A percentile compares a stretch with the other conserved stretches of the same genome.
Conservation (phyloP, 2,797 vertebrate species). For the Amblyraja radiata region DNA sequence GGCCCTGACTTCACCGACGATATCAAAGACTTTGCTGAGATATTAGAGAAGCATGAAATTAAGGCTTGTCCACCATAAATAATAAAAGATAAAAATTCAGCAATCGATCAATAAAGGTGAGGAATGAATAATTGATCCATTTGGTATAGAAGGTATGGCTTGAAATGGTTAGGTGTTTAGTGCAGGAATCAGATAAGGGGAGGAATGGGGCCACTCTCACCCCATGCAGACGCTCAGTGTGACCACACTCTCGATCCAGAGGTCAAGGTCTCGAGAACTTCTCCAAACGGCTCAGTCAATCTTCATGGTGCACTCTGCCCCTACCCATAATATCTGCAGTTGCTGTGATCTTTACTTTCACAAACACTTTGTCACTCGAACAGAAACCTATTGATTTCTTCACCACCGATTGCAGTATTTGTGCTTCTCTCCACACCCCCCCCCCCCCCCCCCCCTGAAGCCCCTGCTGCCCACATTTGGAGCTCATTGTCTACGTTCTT, state of each 20-base stretch:
- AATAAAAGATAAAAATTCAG: conserved; percentile 18
- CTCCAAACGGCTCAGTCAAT: not conserved
- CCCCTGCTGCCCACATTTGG: too few species aligned
- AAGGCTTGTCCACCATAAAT: conserved; percentile 19
- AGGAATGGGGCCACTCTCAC: too few species aligned
- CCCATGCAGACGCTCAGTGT: too few species aligned
- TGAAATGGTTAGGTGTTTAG: conserved; percentile 17
- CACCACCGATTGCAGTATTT: too few species aligned
- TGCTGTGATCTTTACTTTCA: not conserved
- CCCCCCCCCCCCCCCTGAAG: too few species aligned
- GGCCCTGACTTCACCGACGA: not conserved
- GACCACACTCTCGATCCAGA: not conserved
- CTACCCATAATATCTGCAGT: not conserved
- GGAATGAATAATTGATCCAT: conserved; percentile 23
- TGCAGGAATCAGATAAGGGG: not conserved
- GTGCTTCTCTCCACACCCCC: too few species aligned
- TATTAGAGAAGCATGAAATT: not conserved
- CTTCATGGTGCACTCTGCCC: not conserved
- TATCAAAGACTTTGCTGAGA: not conserved
- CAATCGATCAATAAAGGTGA: conserved; percentile 7
- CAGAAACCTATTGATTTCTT: not conserved
- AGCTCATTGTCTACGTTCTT: too few species aligned
- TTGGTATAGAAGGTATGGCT: not conserved
- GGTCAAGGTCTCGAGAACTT: not conserved
- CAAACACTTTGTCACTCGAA: not conserved